Conservation (phyloP, 1,140 invertebrate genomes). For the Magallana ariakensis region DNA sequence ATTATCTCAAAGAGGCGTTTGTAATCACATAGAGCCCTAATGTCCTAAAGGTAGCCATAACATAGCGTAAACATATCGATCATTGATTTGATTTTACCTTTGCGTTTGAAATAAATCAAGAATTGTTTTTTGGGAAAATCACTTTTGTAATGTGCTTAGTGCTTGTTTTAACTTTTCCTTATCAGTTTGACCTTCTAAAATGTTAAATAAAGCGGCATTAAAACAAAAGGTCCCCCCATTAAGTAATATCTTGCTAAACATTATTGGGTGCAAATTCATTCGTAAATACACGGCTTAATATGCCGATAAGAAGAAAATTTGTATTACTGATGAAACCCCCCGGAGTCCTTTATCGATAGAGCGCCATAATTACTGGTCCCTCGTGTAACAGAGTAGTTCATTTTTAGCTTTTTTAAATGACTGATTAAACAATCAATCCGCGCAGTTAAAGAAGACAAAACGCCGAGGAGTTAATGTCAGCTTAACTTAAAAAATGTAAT, state of each 20-base stretch:
- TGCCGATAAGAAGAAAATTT: conserved; percentile 19
- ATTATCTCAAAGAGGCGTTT: not conserved
- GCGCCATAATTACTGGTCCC: not conserved
- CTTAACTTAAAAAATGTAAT: not conserved
- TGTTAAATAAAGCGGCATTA: not conserved
- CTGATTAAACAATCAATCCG: conserved; percentile 11
- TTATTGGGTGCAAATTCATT: not conserved
- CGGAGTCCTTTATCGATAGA: conserved; percentile 10
- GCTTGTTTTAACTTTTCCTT: not conserved
- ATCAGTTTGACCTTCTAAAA: not conserved
- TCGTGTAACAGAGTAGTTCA: not conserved
- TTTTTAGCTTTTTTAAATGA: not conserved
- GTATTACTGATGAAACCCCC: conserved; percentile 2
- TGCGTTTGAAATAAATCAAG: not conserved
- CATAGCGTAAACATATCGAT: not conserved
- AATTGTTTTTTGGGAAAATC: not conserved
- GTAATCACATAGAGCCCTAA: not conserved
- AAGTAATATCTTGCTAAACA: not conserved
- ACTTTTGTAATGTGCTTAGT: not conserved
- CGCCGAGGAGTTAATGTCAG: not conserved
- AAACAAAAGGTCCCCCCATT: not conserved
- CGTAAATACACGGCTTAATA: not conserved
- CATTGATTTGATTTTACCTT: not conserved
- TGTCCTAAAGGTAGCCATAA: not conserved
- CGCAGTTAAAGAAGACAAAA: not conserved